Evolutionary conservation across 2,797 vertebrate genomes (phyloP).

Genomic region (Enteromius treurensis): DNA sequence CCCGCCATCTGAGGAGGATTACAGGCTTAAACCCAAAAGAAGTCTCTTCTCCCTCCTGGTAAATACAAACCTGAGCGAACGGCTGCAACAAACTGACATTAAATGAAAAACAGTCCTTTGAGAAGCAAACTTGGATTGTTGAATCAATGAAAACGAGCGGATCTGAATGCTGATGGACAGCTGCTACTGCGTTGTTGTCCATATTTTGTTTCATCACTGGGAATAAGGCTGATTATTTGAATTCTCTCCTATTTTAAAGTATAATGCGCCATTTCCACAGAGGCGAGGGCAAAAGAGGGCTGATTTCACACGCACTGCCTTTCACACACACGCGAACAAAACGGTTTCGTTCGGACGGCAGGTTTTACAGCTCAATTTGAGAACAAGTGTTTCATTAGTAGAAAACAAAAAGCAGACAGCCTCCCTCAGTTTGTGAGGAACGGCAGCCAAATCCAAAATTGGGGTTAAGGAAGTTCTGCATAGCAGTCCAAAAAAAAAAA

Average conservation of each 20-base stretch:
- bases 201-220: background rate
- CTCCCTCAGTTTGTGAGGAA: slow-evolving; percentile 43
- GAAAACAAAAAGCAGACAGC: slow-evolving; percentile 60
- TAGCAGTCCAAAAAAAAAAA: slow-evolving; percentile 49
- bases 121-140: slow-evolving; percentile 21
- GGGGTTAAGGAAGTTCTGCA: slow-evolving; percentile 56
- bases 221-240: slow-evolving; percentile 12
- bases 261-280: slow-evolving; percentile 42
- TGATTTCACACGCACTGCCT: slow-evolving; percentile 18
- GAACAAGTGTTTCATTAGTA: slow-evolving; percentile 66
- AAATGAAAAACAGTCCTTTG: slow-evolving; percentile 24
- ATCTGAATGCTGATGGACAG: slow-evolving; percentile 41
- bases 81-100: slow-evolving; percentile 1
- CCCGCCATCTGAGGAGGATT: slow-evolving; percentile 28
- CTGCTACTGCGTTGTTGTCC: slow-evolving; percentile 39
- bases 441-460: slow-evolving; percentile 58
- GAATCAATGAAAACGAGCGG: slow-evolving; percentile 34
- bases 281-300: slow-evolving; percentile 3
- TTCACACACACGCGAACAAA: slow-evolving; percentile 10
- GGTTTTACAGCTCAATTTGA: slow-evolving; percentile 55
- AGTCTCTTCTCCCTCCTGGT: background rate
- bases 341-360: slow-evolving; percentile 41
- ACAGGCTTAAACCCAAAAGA: background rate
- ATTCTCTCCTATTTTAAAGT: slow-evolving; percentile 6
- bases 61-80: slow-evolving; percentile 21